Evolutionary conservation across 2,113 vertebrate genomes (phyloP), one percentile per base, ranked within the genome.

Genomic region (Bolborhynchus lineola): DNA sequence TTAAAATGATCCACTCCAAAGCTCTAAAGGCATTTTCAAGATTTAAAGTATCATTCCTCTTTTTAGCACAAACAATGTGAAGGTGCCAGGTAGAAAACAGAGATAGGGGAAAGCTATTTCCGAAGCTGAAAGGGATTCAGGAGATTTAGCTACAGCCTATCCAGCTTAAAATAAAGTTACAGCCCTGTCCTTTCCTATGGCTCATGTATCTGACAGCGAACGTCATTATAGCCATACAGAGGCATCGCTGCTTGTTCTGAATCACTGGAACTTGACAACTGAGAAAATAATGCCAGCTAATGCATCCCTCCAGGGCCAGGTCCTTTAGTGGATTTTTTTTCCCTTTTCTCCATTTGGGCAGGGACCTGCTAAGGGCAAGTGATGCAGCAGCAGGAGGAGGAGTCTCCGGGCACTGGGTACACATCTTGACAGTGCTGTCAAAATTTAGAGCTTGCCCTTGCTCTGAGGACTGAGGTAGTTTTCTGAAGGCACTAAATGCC

Each of bases 81-180:
- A 94, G 92, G 86, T 21, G 17, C 82, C 91, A 94, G 94, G 89
- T 92, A 97, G 65, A 92, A 71, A 72, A 46, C 86, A 94, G 71
- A 96, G 77, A 97, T 65, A 93, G 80, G 69, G 70, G 55, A 96
- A 93, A 86, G 63, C 44, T 79, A 95, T 96, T 97, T 96, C 90
- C 62, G 78, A 68, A 96, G 86, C 91, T 92, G 83, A 95, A 92
- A 96, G 83, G 82, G 93, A 95, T 65, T 96, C 60, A 37, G 24
- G 68, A 96, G 91, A 96, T 97, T 98, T 96, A 97, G 86, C 88
- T 75, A 60, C 77, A 89, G n/a, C 88, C 94, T 75, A 55, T 71
- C 75, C 67, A 57, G 80, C 69, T 97, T 94, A 97, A 96, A 97
- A 96, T 94, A 95, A 97, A 97, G 96, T 97, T 94, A 62, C 90